These are phyloP conservation scores for Callipepla squamata DNA, from an alignment of 2,113 vertebrate genomes.

Conservation along the genomic window DNA sequence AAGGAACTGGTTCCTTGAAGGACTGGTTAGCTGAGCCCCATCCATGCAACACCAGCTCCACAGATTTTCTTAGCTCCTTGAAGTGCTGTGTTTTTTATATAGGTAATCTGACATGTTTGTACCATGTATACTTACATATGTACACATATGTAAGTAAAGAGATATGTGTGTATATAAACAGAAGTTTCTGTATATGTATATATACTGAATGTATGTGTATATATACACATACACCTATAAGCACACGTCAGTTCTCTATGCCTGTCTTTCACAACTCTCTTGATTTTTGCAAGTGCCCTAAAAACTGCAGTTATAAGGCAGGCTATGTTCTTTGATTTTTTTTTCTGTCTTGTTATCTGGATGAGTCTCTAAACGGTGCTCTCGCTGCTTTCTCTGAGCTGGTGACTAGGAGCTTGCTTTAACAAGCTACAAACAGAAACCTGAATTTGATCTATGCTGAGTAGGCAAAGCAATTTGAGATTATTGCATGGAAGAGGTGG, in stretches of 20 bases:
- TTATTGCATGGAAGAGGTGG: not conserved
- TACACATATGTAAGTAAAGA: accelerated
- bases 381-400: not conserved
- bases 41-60: not conserved
- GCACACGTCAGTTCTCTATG: not conserved
- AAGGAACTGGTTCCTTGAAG: not conserved
- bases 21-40: not conserved
- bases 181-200: too few species aligned
- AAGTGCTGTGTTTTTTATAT: not conserved
- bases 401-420: not conserved
- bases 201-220: not conserved
- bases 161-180: too few species aligned
- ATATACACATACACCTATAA: accelerated
- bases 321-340: not conserved
- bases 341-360: not conserved
- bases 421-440: not conserved
- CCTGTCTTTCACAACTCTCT: not conserved
- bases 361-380: not conserved
- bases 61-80: not conserved
- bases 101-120: not conserved
- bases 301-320: not conserved
- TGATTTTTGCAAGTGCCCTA: not conserved
- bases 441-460: not conserved
- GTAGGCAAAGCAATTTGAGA: not conserved
- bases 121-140: not conserved